Conservation (phyloP, 2,797 vertebrate genomes). For the Enteromius treurensis region DNA sequence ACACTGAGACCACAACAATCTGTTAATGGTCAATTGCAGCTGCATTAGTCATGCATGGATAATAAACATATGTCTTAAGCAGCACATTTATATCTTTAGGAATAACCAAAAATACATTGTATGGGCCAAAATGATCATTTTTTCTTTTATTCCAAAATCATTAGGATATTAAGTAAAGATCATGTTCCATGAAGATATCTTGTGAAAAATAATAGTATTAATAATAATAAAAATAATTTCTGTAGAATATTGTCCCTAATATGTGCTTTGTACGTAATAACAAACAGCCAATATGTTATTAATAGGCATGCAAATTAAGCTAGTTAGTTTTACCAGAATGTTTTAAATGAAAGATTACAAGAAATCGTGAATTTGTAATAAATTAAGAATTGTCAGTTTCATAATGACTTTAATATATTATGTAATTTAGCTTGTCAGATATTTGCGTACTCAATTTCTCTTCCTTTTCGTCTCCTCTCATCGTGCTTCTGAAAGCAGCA, state of each 20-base stretch:
- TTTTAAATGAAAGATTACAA: not conserved
- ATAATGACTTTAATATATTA: not conserved
- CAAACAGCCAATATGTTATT: not conserved
- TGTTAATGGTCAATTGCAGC: not conserved
- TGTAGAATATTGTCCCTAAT: too few relatives aligned
- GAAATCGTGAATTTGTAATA: not conserved
- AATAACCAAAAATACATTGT: too few relatives aligned
- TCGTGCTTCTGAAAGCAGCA: slow-evolving; percentile 12
- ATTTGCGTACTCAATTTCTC: not conserved
- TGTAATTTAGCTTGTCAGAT: not conserved
- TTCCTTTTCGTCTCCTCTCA: slow-evolving; percentile 4
- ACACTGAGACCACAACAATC: not conserved
- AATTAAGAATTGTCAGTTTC: not conserved
- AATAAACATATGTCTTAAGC: not conserved
- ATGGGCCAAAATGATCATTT: too few relatives aligned
- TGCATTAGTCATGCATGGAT: not conserved
- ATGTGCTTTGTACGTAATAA: not conserved
- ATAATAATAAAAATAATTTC: too few relatives aligned
- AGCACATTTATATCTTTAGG: too few relatives aligned
- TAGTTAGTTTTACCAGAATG: not conserved
- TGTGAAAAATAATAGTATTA: too few relatives aligned
- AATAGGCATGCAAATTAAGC: not conserved
- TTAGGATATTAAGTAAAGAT: too few relatives aligned
- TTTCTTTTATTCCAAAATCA: too few relatives aligned
- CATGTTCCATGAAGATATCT: too few relatives aligned